Evolutionary conservation across 1,140 invertebrate species (phyloP).

Genomic region (Phortica variegata): DNA sequence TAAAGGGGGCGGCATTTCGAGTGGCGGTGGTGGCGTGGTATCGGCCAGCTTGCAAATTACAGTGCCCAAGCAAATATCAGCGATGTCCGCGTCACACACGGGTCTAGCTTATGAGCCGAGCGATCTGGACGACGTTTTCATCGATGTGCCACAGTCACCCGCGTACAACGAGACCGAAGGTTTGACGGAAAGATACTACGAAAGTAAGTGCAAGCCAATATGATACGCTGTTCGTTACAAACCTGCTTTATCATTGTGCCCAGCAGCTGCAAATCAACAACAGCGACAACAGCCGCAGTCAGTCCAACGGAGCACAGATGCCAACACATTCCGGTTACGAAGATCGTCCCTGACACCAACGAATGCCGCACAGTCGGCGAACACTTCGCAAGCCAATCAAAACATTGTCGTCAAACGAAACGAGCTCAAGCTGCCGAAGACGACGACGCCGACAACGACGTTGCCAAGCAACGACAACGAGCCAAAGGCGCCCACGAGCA

Average conservation of each 20-base stretch:
- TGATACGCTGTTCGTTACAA: not conserved
- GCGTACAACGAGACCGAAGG: not conserved
- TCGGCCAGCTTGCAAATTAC: constrained; percentile 80
- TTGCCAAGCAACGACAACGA: constrained; percentile 18
- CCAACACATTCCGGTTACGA: too few relatives aligned
- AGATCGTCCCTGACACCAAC: too few relatives aligned
- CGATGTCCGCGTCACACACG: not conserved
- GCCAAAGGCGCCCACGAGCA: constrained; percentile 61
- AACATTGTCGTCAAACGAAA: not conserved
- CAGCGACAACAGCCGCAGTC: not conserved
- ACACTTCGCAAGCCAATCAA: too few relatives aligned
- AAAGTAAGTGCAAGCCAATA: too few relatives aligned
- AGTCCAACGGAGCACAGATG: not conserved
- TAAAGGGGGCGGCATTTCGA: not conserved
- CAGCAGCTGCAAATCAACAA: not conserved
- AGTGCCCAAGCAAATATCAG: constrained; percentile 57
- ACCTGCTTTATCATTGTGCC: not conserved
- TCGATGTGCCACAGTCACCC: not conserved
- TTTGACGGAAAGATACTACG: too few relatives aligned
- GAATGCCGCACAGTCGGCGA: too few relatives aligned
- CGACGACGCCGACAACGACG: not conserved
- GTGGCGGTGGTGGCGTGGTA: constrained; percentile 63
- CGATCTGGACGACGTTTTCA: too few relatives aligned
- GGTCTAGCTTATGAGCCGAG: too few relatives aligned
- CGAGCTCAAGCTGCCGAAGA: not conserved